Conservation (phyloP, 1,140 invertebrate genomes). For the Camponotus floridanus region DNA sequence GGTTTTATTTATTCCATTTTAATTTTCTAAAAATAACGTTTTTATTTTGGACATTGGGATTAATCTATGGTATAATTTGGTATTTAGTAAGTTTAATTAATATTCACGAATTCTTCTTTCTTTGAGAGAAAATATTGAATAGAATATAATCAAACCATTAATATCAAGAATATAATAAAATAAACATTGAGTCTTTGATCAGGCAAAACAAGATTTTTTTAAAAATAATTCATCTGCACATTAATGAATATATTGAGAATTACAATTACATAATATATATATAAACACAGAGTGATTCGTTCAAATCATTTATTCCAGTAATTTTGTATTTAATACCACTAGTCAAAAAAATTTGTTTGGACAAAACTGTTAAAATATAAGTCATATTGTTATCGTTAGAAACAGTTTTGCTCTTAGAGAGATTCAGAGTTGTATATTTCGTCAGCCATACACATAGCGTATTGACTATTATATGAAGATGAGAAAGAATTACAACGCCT, state of each 20-base stretch:
- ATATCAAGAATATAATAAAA: constrained; percentile 12
- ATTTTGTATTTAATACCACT: constrained; percentile 3
- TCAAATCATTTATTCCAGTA: neutral
- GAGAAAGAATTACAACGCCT: neutral
- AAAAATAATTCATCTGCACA: neutral
- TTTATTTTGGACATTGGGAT: neutral
- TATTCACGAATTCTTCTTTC: neutral
- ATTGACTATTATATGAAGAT: neutral
- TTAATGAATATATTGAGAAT: neutral
- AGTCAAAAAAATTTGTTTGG: neutral
- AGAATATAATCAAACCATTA: neutral
- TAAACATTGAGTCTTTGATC: neutral
- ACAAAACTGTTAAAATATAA: neutral
- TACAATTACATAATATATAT: constrained; percentile 18
- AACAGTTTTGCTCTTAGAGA: constrained; percentile 7
- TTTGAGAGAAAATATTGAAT: neutral
- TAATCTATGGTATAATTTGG: neutral
- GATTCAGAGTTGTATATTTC: constrained; percentile 13
- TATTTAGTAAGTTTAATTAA: neutral
- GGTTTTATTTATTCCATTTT: neutral
- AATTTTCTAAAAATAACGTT: neutral
- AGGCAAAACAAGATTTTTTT: neutral
- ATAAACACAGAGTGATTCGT: neutral
- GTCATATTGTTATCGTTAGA: neutral
- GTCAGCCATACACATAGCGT: neutral